Evolutionary conservation across 2,888 invertebrate species (phyloP).

Genomic region (Clistopyga incitator): DNA sequence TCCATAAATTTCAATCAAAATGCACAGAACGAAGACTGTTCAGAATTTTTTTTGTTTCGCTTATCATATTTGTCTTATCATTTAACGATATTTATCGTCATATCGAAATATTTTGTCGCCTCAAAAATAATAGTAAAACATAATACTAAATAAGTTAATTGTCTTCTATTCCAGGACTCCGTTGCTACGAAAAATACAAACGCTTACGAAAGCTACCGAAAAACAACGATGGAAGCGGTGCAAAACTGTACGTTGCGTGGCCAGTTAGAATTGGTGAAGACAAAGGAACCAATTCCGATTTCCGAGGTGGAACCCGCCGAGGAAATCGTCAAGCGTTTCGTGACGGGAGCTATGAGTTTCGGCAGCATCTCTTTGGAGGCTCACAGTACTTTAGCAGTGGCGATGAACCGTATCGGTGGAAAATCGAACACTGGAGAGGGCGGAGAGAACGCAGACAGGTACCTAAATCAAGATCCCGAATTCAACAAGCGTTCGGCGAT

Average conservation of each 20-base stretch:
- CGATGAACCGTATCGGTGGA: slow-evolving; percentile 98
- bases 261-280: slow-evolving; percentile 93
- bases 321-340: slow-evolving; percentile 98
- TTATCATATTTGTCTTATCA: background rate
- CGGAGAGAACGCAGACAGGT: slow-evolving; percentile 91
- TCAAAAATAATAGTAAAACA: background rate
- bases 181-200: slow-evolving; percentile 91
- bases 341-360: slow-evolving; percentile 96
- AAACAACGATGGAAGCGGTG: slow-evolving; percentile 94
- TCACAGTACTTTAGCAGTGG: slow-evolving; percentile 96
- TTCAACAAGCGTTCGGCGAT: slow-evolving; percentile 96
- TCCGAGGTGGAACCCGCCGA: slow-evolving; percentile 96
- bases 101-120: background rate
- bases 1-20: background rate
- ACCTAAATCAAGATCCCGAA: slow-evolving; percentile 89
- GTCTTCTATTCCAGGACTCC: slow-evolving; percentile 90
- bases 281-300: slow-evolving; percentile 92
- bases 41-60: background rate
- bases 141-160: background rate
- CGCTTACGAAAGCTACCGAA: slow-evolving; percentile 94
- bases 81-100: background rate
- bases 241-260: slow-evolving; percentile 95
- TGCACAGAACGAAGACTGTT: background rate
- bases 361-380: slow-evolving; percentile 98
- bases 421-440: slow-evolving; percentile 99